A percentile compares a stretch with the other conserved stretches of the same genome.
phyloP scores from a whole-genome alignment of 2,113 vertebrate species.

The Ptychochromis oligacanthus region DNA sequence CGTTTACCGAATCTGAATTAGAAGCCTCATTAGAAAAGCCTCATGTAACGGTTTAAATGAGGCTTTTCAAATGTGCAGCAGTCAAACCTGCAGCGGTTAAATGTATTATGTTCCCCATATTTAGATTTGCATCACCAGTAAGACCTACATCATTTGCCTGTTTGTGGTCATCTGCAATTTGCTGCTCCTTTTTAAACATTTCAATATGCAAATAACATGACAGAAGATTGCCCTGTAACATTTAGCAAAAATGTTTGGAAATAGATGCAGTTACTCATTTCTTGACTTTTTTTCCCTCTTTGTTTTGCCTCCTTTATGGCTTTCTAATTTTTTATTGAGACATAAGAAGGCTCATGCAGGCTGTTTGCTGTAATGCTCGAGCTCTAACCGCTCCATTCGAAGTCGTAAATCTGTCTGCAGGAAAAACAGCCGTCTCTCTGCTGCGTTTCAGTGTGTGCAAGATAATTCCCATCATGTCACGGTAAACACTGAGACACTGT shows the following conservation, averaged over 20 bases:
- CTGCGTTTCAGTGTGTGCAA: background rate
- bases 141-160: background rate
- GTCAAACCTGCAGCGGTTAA: background rate
- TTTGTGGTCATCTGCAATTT: background rate
- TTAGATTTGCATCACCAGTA: background rate
- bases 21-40: background rate
- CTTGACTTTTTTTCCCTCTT: background rate
- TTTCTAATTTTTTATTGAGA: background rate
- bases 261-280: background rate
- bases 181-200: background rate
- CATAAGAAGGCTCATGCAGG: background rate
- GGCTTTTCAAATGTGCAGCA: background rate
- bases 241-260: background rate
- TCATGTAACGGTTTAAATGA: background rate
- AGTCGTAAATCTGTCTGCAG: slow-evolving; percentile 29
- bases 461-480: slow-evolving; percentile 13
- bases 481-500: background rate
- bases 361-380: background rate
- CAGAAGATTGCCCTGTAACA: no score
- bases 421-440: background rate
- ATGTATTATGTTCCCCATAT: background rate
- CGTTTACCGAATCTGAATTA: background rate
- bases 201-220: background rate
- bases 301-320: background rate
- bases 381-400: slow-evolving; percentile 15